These are phyloP conservation scores for Monopis laevigella DNA, from an alignment of 2,888 invertebrate species.

Conservation along the genomic window DNA sequence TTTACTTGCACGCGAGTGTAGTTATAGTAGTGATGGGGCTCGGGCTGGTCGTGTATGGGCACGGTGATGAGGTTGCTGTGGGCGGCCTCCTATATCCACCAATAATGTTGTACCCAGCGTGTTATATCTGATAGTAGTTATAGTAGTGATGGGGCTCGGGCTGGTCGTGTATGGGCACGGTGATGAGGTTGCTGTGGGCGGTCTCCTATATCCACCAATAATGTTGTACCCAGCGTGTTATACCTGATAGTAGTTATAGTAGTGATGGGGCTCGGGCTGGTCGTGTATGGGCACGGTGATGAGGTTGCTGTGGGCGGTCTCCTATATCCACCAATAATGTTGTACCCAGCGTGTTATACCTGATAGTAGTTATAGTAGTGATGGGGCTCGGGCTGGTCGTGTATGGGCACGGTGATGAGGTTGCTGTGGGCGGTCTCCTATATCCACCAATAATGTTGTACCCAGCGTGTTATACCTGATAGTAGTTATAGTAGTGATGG, in stretches of 20 bases:
- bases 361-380: conserved; percentile 54
- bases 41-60: conserved; percentile 75
- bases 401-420: conserved; percentile 88
- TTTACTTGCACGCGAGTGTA: too few species aligned
- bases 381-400: conserved; percentile 62
- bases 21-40: conserved; percentile 43
- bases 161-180: conserved; percentile 83
- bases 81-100: too few species aligned
- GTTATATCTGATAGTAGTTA: conserved; percentile 54
- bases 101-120: too few species aligned
- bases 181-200: conserved; percentile 89
- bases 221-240: too few species aligned
- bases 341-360: too few species aligned
- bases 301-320: too few species aligned
- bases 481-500: conserved; percentile 51
- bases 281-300: conserved; percentile 90
- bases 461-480: too few species aligned
- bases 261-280: conserved; percentile 31
- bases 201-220: too few species aligned
- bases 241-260: conserved; percentile 55
- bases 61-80: conserved; percentile 88
- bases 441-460: too few species aligned
- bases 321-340: too few species aligned
- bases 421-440: too few species aligned
- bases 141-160: conserved; percentile 41